A percentile compares a stretch with the other conserved stretches of the same genome.
Evolutionary conservation across 2,797 vertebrate species (phyloP).

Genomic region (Cyclura pinguis): DNA sequence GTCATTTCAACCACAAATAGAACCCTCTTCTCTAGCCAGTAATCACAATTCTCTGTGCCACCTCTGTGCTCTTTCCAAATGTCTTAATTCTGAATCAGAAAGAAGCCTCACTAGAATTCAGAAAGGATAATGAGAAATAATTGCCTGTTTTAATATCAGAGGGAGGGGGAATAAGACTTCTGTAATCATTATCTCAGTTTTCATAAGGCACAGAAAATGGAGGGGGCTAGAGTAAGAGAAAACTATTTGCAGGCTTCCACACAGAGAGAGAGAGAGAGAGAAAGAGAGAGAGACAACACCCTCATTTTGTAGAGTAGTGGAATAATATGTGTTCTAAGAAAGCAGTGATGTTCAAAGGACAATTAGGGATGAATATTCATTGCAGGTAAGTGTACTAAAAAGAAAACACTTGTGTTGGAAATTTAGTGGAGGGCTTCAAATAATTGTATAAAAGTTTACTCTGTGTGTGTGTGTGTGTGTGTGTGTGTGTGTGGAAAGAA

Average conservation of each 20-base stretch:
- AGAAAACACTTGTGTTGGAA: slow-evolving; percentile 55
- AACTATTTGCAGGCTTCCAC: neutral
- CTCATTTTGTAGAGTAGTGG: neutral
- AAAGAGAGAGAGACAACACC: no score
- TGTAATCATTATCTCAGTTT: slow-evolving; percentile 61
- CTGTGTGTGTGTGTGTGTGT: neutral
- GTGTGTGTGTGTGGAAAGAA: no score
- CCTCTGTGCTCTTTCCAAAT: slow-evolving; percentile 32
- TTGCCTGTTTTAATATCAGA: slow-evolving; percentile 51
- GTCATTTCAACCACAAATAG: slow-evolving; percentile 52
- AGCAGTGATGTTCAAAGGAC: slow-evolving; percentile 63
- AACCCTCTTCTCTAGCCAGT: slow-evolving; percentile 31
- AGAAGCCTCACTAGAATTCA: slow-evolving; percentile 40
- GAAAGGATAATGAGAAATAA: slow-evolving; percentile 65
- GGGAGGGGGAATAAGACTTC: slow-evolving; percentile 49
- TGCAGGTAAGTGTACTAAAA: slow-evolving; percentile 57
- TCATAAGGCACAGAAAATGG: slow-evolving; percentile 61
- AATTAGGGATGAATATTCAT: slow-evolving; percentile 57
- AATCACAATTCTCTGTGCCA: slow-evolving; percentile 42
- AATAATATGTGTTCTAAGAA: slow-evolving; percentile 61
- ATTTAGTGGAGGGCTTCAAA: slow-evolving; percentile 25
- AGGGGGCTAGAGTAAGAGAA: slow-evolving; percentile 69
- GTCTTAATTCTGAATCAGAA: slow-evolving; percentile 47
- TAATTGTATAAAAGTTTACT: slow-evolving; percentile 16
- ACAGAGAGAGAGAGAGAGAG: no score